Base-by-base conservation (phyloP, 2,797 vertebrate genomes). In the Catharus ustulatus region DNA sequence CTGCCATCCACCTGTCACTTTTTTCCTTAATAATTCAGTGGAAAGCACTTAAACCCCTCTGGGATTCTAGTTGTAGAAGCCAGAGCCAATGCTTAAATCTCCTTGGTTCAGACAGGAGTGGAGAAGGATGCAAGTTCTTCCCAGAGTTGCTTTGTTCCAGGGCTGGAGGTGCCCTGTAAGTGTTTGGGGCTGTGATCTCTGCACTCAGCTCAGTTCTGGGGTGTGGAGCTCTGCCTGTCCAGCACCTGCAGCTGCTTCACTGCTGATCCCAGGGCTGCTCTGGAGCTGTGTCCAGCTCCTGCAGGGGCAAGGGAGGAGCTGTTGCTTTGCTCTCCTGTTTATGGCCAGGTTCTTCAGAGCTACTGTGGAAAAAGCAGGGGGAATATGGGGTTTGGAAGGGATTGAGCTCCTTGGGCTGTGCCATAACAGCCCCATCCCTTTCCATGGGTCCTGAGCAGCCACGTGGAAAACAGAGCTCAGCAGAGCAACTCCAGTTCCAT, bases 71-170 rank as follows among this genome's bases (percentile, higher is more conserved):
- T 32, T 0, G 22, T 40, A 13, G 48, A 42, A 72, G 43, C 22
- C 79, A 79, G 40, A 38, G 19, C 42, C 13, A 36, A 8, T 10
- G 5, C 27, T 83, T 55, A 7, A 15, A 15, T 43, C 49, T 49
- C 9, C 4, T 21, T 0, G 4, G 8, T 51, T 48, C 23, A 9
- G 1, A 1, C 0, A 34, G 20, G 38, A 54, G 6, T 1, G 0
- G 13, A 62, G 34, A 40, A 26, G 23, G 58, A 24, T 0, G 10
- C 9, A 1, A 1, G 22, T 26, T 84, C 23, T 11, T 12, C 36
- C 48, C 15, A 1, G 0, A 3, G 13, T 1, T n/a, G 30, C 30
- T 12, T 46, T 40, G 38, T 40, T 3, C 15, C n/a, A 3, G 19
- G 43, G 43, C 2, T 0, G 24, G 11, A 7, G 10, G 20, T 2